These are phyloP conservation scores for Mionectes macconnelli DNA, from an alignment of 2,113 vertebrate genomes.

Conservation along the genomic window DNA sequence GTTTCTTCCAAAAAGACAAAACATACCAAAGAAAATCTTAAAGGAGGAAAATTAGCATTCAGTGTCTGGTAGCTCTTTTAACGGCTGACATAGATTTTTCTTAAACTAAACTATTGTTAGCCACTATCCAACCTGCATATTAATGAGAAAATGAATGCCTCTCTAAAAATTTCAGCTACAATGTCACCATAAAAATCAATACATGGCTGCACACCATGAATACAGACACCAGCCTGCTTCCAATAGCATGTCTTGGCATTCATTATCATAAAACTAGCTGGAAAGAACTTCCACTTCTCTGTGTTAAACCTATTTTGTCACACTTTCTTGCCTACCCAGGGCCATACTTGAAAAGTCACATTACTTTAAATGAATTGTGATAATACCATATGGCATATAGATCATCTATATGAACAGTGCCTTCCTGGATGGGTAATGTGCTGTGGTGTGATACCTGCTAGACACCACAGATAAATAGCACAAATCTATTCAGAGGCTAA, in stretches of 20 bases:
- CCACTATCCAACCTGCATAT: slow-evolving; percentile 65
- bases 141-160: slow-evolving; percentile 67
- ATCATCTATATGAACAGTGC: not conserved
- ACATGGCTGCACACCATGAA: slow-evolving; percentile 62
- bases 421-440: not conserved
- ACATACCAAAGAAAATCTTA: slow-evolving; percentile 17
- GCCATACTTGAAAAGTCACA: slow-evolving; percentile 20
- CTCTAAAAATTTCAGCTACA: slow-evolving; percentile 72
- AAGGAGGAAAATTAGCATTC: slow-evolving; percentile 54
- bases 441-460: not conserved
- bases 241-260: slow-evolving; percentile 15
- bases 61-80: slow-evolving; percentile 66
- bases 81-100: slow-evolving; percentile 71
- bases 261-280: slow-evolving; percentile 63
- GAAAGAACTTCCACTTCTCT: slow-evolving; percentile 9
- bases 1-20: slow-evolving; percentile 53
- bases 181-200: slow-evolving; percentile 76
- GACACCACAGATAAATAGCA: not conserved
- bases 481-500: not conserved
- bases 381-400: slow-evolving; percentile 11
- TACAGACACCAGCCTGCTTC: slow-evolving; percentile 65
- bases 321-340: slow-evolving; percentile 56
- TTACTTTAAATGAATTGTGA: slow-evolving; percentile 65
- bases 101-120: slow-evolving; percentile 70
- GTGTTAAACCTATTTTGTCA: slow-evolving; percentile 30